phyloP scores from a whole-genome alignment of 2,797 vertebrate species.

The Ptychobarbus kaznakovi region DNA sequence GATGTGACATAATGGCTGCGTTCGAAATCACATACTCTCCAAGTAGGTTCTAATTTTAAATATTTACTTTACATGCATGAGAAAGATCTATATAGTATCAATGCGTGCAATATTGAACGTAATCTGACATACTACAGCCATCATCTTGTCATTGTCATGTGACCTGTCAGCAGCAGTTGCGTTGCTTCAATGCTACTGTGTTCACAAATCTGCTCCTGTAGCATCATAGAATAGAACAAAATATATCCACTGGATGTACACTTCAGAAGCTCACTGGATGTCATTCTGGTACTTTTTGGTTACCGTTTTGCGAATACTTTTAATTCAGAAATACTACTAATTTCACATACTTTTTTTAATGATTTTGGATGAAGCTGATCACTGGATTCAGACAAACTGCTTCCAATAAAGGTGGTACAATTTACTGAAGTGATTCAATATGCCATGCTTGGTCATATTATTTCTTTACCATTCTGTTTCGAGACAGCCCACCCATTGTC shows the following conservation, averaged over 20 bases:
- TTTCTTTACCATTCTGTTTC: neutral
- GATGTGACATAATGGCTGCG: neutral
- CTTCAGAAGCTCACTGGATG: neutral
- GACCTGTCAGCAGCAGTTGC: neutral
- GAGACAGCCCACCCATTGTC: slow-evolving; percentile 16
- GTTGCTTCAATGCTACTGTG: neutral
- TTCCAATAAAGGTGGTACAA: neutral
- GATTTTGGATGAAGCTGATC: neutral
- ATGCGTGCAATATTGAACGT: neutral
- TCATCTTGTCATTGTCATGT: neutral
- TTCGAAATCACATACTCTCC: neutral
- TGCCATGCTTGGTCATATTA: neutral
- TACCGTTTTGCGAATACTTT: neutral
- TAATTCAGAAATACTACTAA: neutral
- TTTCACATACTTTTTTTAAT: neutral
- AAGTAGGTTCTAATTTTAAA: neutral
- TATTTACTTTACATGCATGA: neutral
- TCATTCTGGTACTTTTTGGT: neutral
- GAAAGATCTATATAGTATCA: neutral
- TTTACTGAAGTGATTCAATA: neutral
- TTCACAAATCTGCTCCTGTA: neutral
- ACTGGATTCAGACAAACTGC: neutral
- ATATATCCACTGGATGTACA: neutral
- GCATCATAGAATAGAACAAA: neutral
- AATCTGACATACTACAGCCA: neutral